Conservation (phyloP, 2,113 vertebrate species). For the Mastomys natalensis region DNA sequence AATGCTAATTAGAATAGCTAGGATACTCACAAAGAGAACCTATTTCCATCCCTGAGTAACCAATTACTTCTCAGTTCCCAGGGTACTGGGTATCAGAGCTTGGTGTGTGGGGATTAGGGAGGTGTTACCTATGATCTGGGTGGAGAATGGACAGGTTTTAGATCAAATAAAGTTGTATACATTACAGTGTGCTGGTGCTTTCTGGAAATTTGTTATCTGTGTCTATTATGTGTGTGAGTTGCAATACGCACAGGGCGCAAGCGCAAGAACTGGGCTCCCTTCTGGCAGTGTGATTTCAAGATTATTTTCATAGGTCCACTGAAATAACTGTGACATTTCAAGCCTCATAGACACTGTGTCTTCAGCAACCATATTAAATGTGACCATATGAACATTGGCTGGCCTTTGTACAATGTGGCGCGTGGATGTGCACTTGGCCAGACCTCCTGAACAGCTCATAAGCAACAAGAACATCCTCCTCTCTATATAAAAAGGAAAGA, state of each 20-base stretch:
- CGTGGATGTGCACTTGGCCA: not conserved
- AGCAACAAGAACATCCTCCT: not conserved
- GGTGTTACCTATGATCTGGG: not conserved
- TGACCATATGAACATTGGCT: not conserved
- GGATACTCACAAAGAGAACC: not conserved
- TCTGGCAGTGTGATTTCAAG: not conserved
- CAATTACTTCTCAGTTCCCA: not conserved
- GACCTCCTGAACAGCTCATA: not conserved
- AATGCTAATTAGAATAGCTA: not conserved
- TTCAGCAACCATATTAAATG: not conserved
- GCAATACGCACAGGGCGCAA: too few species aligned
- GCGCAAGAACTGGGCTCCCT: not conserved
- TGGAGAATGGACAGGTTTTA: not conserved
- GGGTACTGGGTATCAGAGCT: not conserved
- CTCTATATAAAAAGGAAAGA: not conserved
- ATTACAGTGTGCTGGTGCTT: not conserved
- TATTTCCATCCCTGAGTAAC: not conserved
- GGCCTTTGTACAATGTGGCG: not conserved
- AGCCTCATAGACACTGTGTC: not conserved
- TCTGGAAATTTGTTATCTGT: not conserved
- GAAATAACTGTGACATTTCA: not conserved
- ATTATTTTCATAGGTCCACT: not conserved
- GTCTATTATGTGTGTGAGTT: not conserved
- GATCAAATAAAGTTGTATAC: not conserved
- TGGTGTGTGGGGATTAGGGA: not conserved